Evolutionary conservation across 2,888 invertebrate species (phyloP).

Genomic region (Chouioia cunea): DNA sequence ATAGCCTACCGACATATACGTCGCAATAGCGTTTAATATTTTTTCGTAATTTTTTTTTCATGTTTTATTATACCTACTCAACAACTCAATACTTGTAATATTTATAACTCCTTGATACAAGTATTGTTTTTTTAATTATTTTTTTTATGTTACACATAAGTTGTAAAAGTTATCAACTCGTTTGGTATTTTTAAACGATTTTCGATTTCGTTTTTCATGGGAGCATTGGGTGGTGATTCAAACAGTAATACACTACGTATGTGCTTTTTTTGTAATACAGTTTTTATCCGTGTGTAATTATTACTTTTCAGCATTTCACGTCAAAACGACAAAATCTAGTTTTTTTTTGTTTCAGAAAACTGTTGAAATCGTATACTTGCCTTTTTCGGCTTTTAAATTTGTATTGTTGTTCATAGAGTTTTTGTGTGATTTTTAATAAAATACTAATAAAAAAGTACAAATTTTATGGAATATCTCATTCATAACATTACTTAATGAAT

Average conservation of each 20-base stretch:
- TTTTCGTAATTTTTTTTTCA: slow-evolving; percentile 30
- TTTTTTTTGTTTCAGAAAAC: slow-evolving; percentile 25
- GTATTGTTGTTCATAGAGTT: no score
- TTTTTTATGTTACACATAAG: slow-evolving; percentile 40
- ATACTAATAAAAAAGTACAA: slow-evolving; percentile 10
- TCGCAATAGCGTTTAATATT: slow-evolving; percentile 35
- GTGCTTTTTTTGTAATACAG: slow-evolving; percentile 32
- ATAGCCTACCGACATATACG: slow-evolving; percentile 45
- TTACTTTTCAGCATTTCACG: slow-evolving; percentile 40
- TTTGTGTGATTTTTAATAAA: slow-evolving; percentile 1
- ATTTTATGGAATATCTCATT: neutral
- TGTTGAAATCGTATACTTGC: neutral
- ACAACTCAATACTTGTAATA: slow-evolving; percentile 45
- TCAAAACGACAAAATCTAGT: slow-evolving; percentile 29
- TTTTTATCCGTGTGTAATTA: slow-evolving; percentile 28
- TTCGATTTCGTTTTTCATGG: slow-evolving; percentile 11
- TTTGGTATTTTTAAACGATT: slow-evolving; percentile 20
- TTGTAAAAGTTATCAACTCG: slow-evolving; percentile 33
- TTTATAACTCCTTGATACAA: slow-evolving; percentile 39
- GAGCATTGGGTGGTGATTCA: slow-evolving; percentile 39
- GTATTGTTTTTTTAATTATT: slow-evolving; percentile 30
- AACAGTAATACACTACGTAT: slow-evolving; percentile 38
- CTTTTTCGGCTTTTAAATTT: neutral
- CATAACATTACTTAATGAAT: slow-evolving; percentile 2
- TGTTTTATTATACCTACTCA: slow-evolving; percentile 37